Evolutionary conservation across 2,888 invertebrate genomes (phyloP).

Genomic region (Zygothrica quintamaculata): DNA sequence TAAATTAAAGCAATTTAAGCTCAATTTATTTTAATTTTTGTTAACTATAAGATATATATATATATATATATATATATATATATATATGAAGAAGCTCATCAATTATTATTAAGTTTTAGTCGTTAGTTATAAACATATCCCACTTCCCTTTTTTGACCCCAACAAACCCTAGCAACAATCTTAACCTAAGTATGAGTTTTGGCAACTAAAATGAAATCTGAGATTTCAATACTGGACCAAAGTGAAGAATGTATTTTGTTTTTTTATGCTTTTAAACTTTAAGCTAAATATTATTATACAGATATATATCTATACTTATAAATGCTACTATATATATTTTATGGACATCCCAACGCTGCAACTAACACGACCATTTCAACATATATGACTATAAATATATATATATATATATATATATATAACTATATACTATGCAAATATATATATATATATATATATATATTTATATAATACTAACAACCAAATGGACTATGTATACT

Average conservation of each 20-base stretch:
- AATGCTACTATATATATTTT: slow-evolving; percentile 25
- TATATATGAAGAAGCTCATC: slow-evolving; percentile 41
- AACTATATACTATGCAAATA: slow-evolving; percentile 1
- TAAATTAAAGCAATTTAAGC: slow-evolving; percentile 31
- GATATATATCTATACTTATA: background rate
- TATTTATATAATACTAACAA: slow-evolving; percentile 18
- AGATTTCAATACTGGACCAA: slow-evolving; percentile 79
- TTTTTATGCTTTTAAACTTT: slow-evolving; percentile 57
- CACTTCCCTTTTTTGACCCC: slow-evolving; percentile 20
- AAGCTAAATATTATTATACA: slow-evolving; percentile 25
- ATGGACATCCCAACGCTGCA: slow-evolving; percentile 55
- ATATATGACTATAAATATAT: slow-evolving; percentile 15
- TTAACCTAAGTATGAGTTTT: slow-evolving; percentile 32
- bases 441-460: slow-evolving; percentile 7
- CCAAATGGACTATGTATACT: slow-evolving; percentile 51
- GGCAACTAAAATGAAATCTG: slow-evolving; percentile 75
- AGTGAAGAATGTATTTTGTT: slow-evolving; percentile 75
- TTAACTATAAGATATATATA: slow-evolving; percentile 30
- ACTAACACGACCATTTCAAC: slow-evolving; percentile 35
- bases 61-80: too few relatives aligned
- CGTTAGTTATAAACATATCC: slow-evolving; percentile 24
- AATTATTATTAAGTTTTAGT: slow-evolving; percentile 25
- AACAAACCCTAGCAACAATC: slow-evolving; percentile 35
- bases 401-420: slow-evolving; percentile 4
- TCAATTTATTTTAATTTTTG: too few relatives aligned